These are phyloP conservation scores for Anodontia alba DNA, from an alignment of 2,888 invertebrate species.

Conservation along the genomic window DNA sequence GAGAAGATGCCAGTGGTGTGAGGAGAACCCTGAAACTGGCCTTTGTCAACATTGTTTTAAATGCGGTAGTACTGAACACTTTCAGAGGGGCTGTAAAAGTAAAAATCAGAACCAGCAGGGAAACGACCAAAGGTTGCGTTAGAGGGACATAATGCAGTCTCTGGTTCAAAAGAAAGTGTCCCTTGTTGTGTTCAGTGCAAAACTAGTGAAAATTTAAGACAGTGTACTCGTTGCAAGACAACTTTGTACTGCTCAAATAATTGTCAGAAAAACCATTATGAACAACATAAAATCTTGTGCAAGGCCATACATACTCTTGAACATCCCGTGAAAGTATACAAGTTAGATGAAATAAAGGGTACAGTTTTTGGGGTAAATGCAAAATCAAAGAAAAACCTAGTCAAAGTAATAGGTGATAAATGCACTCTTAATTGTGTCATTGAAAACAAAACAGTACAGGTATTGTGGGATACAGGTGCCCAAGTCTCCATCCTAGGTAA, in stretches of 20 bases:
- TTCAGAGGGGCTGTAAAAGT: background rate
- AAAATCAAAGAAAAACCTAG: slow-evolving; percentile 24
- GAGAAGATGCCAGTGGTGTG: background rate
- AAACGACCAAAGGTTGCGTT: slow-evolving; percentile 14
- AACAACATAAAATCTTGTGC: background rate
- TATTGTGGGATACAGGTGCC: slow-evolving; percentile 42
- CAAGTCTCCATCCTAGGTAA: slow-evolving; percentile 26
- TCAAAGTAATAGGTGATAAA: slow-evolving; percentile 31
- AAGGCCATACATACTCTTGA: slow-evolving; percentile 4
- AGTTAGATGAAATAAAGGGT: background rate
- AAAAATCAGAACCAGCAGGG: background rate
- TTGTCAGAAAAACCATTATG: slow-evolving; percentile 21
- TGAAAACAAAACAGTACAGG: background rate
- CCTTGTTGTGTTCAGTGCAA: background rate
- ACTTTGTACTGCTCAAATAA: slow-evolving; percentile 2
- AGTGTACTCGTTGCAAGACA: background rate
- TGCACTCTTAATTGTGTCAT: slow-evolving; percentile 4
- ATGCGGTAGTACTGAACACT: slow-evolving; percentile 25
- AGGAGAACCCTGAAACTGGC: background rate
- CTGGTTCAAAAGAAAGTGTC: background rate
- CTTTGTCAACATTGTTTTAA: slow-evolving; percentile 28
- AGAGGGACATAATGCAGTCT: slow-evolving; percentile 16
- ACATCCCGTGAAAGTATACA: background rate
- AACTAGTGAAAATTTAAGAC: background rate
- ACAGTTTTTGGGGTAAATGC: slow-evolving; percentile 25